Evolutionary conservation across 2,797 vertebrate genomes (phyloP), one percentile per base, ranked within the genome.

Genomic region (Syndactyla subalaris): DNA sequence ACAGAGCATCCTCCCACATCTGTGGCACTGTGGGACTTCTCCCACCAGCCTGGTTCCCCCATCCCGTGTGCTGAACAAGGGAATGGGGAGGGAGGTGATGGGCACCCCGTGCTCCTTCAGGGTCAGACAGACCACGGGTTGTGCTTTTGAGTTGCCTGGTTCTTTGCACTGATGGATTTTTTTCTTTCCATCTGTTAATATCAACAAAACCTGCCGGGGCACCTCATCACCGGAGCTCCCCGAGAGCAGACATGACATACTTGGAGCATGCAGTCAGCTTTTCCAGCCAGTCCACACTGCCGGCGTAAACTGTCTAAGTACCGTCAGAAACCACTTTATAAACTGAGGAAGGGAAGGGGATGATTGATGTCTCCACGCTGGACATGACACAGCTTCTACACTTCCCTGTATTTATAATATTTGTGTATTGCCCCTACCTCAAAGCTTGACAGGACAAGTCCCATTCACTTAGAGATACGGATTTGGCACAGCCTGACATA

Each of bases 231-330:
- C 2, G 10, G 72, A 63, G 95, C 90, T 95, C 95, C 82, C 71
- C 11, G 19, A 23, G 82, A 88, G 92, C 85, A 92, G 76, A 51
- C 13, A 26, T 21, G 16, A 91, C 95, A 96, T 97, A 92, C 83
- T 96, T 96, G 90, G 74, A 85, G 93, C 94, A 93, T 97, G 96
- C 89, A 89, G 96, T 97, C 96, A 97, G 96, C 93, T 95, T 97
- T 97, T 95, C 95, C 96, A 96, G 82, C 87, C 93, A 7, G 58
- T 92, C 94, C 93, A 19, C 81, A n/a, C 55, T 24, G 93, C 74
- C 72, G 34, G 85, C 34, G 3, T 93, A 96, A 97, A 95, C 96
- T 82, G 89, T 67, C 95, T 94, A 45, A 96, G 97, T 39, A 88
- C 93, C 30, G 15, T 72, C 95, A 96, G 85, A 96, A 97, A 95